Evolutionary conservation across 2,888 invertebrate genomes (phyloP).

Genomic region (Amiota communis): DNA sequence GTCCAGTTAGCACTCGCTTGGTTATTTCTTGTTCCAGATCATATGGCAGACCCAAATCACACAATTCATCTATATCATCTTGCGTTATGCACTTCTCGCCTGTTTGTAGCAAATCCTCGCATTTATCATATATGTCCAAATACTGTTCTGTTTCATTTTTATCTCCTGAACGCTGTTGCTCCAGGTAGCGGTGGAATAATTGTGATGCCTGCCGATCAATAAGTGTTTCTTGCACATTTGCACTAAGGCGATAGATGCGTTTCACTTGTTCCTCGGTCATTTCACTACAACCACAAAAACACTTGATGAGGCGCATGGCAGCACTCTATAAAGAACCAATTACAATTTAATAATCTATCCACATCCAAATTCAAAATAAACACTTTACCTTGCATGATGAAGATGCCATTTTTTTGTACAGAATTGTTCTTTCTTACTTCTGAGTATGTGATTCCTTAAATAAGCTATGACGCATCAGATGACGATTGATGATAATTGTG

Average conservation of each 20-base stretch:
- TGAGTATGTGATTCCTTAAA: slow-evolving; percentile 6
- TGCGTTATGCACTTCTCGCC: slow-evolving; percentile 54
- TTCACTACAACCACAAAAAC: slow-evolving; percentile 71
- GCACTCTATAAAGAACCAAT: slow-evolving; percentile 47
- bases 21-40: slow-evolving; percentile 63
- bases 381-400: slow-evolving; percentile 47
- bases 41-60: slow-evolving; percentile 63
- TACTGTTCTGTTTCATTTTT: slow-evolving; percentile 63
- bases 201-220: slow-evolving; percentile 59
- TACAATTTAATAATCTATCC: neutral
- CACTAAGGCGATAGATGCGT: slow-evolving; percentile 64
- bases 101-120: slow-evolving; percentile 56
- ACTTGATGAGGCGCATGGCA: slow-evolving; percentile 62
- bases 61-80: slow-evolving; percentile 66
- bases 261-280: slow-evolving; percentile 70
- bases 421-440: neutral
- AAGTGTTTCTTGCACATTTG: slow-evolving; percentile 63
- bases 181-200: slow-evolving; percentile 61
- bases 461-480: slow-evolving; percentile 22
- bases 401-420: slow-evolving; percentile 43
- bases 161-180: slow-evolving; percentile 63
- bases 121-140: slow-evolving; percentile 68
- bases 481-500: no score
- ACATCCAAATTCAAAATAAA: neutral
- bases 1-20: slow-evolving; percentile 58